phyloP scores from a whole-genome alignment of 2,888 invertebrate species.

The Lobophora halterata region DNA sequence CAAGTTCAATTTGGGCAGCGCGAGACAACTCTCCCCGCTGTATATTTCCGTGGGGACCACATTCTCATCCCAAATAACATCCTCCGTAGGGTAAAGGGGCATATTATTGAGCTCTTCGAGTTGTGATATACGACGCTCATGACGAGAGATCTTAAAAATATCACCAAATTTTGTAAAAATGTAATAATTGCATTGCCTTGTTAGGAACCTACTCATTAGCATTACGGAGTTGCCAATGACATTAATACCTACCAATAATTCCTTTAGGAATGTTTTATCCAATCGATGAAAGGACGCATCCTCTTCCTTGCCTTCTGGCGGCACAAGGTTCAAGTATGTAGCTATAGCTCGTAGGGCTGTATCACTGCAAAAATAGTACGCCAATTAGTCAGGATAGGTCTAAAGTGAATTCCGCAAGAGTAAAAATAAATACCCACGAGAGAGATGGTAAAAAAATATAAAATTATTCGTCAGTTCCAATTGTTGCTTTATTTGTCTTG shows the following conservation, averaged over 20 bases:
- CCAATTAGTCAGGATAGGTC: no score
- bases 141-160: constrained; percentile 84
- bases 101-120: constrained; percentile 97
- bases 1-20: constrained; percentile 97
- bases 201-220: not conserved
- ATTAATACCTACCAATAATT: constrained; percentile 89
- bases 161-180: not conserved
- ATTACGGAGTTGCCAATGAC: no score
- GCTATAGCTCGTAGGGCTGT: constrained; percentile 91
- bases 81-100: constrained; percentile 99
- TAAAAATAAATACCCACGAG: no score
- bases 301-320: constrained; percentile 84
- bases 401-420: no score
- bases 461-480: no score
- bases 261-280: constrained; percentile 91
- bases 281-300: constrained; percentile 88
- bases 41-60: constrained; percentile 98
- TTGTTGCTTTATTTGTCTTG: no score
- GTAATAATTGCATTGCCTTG: no score
- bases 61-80: constrained; percentile 99
- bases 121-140: constrained; percentile 94
- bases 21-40: constrained; percentile 96
- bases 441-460: no score
- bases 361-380: no score
- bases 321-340: constrained; percentile 92